Base-by-base conservation (phyloP, 2,888 invertebrate species). In the Cylloceria caligata region DNA sequence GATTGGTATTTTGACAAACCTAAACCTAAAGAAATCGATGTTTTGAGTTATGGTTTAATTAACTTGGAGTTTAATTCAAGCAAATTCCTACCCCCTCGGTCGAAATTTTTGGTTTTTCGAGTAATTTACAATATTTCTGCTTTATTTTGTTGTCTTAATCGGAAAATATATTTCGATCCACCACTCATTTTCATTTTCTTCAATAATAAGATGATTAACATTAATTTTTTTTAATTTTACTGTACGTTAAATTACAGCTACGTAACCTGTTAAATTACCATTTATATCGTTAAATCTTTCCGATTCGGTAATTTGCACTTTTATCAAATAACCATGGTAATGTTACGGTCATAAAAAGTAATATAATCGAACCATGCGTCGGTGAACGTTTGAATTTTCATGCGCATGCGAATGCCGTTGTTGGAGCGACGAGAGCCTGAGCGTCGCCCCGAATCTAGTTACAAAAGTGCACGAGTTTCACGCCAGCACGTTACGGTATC, bases 381-480 rank as follows among this genome's bases (percentile, higher is more conserved):
- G 6, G 19, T 19, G 16, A 27, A 11, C 11, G 49, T 68, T 36
- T 36, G n/a, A 24, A 57, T 71, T 60, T 71, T 19, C 57, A 49
- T 45, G 27, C 24, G 36, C 49, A 24, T 6, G 11, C 3, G 13
- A 21, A 45, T 60, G 55, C 71, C 57, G 34, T 60, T n/a, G n/a
- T n/a, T 71, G 45, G 71, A 57, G 27, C 69, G 42, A 55, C 13
- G 11, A 2, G 2, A 16, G 16, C 34, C 34, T 21, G 21, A 52
- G 16, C 21, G 24, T 36, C 6, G 19, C 9, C 21, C 3, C 65
- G 49, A 49, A 27, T 60, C 60, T 72, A 65, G 80, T 76, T 16
- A 72, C 68, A 42, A 76, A 49, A 67, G 36, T 49, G 19, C 47
- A 30, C 42, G 62, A 16, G 11, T 27, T 27, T 19, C 24, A 49